Percentiles rank a stretch among this genome's conserved stretches.
Evolutionary conservation across 2,888 invertebrate species (phyloP).

Genomic region (Rhagonycha lutea): DNA sequence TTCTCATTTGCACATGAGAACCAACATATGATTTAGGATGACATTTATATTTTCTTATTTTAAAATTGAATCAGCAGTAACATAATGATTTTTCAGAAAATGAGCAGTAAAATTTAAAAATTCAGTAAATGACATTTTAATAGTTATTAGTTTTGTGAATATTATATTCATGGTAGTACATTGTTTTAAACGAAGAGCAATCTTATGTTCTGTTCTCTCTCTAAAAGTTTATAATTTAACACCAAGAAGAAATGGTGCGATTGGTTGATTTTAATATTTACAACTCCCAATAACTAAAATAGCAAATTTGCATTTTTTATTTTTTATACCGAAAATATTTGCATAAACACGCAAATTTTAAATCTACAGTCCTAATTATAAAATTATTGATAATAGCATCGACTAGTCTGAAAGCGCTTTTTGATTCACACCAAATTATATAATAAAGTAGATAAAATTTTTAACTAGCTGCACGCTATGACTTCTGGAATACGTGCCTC

Average conservation of each 20-base stretch:
- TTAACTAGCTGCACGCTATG: slow-evolving; percentile 13
- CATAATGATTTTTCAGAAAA: slow-evolving; percentile 9
- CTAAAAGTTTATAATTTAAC: background rate
- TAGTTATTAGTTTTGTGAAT: slow-evolving; percentile 31
- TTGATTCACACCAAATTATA: slow-evolving; percentile 12
- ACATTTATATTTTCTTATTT: slow-evolving; percentile 35
- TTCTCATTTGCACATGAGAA: slow-evolving; percentile 40
- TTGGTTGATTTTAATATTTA: background rate
- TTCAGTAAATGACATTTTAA: slow-evolving; percentile 36
- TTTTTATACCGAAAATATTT: slow-evolving; percentile 19
- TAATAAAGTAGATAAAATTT: slow-evolving; percentile 16
- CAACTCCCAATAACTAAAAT: background rate
- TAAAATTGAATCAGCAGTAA: slow-evolving; percentile 17
- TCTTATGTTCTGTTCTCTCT: slow-evolving; percentile 18
- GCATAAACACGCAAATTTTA: slow-evolving; percentile 29
- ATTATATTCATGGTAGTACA: slow-evolving; percentile 31
- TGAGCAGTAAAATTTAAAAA: background rate
- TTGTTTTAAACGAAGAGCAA: slow-evolving; percentile 19
- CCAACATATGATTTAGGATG: slow-evolving; percentile 39
- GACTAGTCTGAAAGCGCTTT: slow-evolving; percentile 10
- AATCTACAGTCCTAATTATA: slow-evolving; percentile 23
- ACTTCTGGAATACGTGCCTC: slow-evolving; percentile 27
- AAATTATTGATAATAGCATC: slow-evolving; percentile 30
- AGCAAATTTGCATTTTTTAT: slow-evolving; percentile 23
- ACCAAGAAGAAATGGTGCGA: background rate